A percentile compares a stretch with the other conserved stretches of the same genome.
Conservation (phyloP, 1,140 invertebrate species). For the Pachypsylla venusta region DNA sequence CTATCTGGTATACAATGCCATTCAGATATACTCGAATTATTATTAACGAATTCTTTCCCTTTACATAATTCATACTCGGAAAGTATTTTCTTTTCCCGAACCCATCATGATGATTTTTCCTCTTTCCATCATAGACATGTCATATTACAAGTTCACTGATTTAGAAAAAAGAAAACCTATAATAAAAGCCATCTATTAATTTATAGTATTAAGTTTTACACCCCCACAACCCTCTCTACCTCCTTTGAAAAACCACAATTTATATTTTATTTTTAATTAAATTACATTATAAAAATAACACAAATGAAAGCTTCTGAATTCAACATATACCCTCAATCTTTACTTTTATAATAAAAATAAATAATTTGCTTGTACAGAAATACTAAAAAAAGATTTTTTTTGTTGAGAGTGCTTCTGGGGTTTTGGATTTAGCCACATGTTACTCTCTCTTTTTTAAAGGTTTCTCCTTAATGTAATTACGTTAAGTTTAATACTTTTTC, state of each 20-base stretch:
- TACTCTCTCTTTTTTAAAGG: background rate
- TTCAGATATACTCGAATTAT: no score
- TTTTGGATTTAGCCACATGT: background rate
- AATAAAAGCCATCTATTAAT: background rate
- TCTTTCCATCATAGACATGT: background rate
- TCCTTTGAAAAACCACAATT: background rate
- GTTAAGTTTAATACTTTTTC: constrained; percentile 6
- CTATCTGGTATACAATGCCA: no score
- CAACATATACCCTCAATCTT: background rate
- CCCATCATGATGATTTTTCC: no score
- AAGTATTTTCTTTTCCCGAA: no score
- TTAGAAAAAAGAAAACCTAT: constrained; percentile 5
- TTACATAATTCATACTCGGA: no score
- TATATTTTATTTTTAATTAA: constrained; percentile 5
- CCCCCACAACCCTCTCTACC: background rate
- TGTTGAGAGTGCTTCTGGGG: background rate
- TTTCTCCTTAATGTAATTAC: constrained; percentile 6
- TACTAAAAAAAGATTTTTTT: background rate
- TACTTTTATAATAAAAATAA: constrained; percentile 6
- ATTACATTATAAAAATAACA: background rate
- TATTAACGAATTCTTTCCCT: no score
- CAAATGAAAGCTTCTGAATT: background rate
- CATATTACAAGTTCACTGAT: constrained; percentile 6
- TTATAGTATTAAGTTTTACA: constrained; percentile 7
- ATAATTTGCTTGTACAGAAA: background rate